Conservation (phyloP, 1,140 invertebrate genomes). For the Solen grandis region DNA sequence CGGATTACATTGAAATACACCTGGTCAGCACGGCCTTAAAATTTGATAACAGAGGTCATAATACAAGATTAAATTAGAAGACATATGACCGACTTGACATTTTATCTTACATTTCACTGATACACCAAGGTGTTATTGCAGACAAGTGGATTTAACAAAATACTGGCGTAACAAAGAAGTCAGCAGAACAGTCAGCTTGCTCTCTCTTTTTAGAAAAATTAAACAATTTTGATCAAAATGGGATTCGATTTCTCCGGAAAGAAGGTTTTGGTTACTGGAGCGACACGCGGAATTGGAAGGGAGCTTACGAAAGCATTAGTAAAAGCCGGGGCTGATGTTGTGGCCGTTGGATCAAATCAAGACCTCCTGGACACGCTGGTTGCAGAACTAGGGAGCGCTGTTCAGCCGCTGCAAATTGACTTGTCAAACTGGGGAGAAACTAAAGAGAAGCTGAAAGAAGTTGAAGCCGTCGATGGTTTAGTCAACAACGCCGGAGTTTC, state of each 20-base stretch:
- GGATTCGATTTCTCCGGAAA: slow-evolving; percentile 42
- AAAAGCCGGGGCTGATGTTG: slow-evolving; percentile 32
- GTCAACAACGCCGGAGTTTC: slow-evolving; percentile 91
- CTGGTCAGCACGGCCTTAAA: no score
- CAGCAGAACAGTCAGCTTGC: no score
- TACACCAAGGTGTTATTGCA: no score
- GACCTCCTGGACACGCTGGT: slow-evolving; percentile 5
- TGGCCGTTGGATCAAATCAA: slow-evolving; percentile 18
- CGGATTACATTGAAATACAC: no score
- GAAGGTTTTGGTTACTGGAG: slow-evolving; percentile 41
- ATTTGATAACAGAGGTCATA: no score
- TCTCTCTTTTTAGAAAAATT: no score
- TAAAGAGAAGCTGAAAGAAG: slow-evolving; percentile 82
- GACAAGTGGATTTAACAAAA: no score
- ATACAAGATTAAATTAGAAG: no score
- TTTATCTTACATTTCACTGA: no score
- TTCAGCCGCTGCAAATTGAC: slow-evolving; percentile 86
- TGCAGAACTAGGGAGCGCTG: slow-evolving; percentile 81
- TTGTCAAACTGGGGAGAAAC: slow-evolving; percentile 89
- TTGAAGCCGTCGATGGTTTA: slow-evolving; percentile 86
- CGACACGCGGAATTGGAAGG: slow-evolving; percentile 44
- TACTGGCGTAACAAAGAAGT: no score
- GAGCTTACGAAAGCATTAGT: slow-evolving; percentile 4
- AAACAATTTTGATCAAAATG: no score
- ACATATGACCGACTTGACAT: no score